A percentile compares a stretch with the other conserved stretches of the same genome.
Evolutionary conservation across 2,113 vertebrate species (phyloP).

Genomic region (Sardina pilchardus): DNA sequence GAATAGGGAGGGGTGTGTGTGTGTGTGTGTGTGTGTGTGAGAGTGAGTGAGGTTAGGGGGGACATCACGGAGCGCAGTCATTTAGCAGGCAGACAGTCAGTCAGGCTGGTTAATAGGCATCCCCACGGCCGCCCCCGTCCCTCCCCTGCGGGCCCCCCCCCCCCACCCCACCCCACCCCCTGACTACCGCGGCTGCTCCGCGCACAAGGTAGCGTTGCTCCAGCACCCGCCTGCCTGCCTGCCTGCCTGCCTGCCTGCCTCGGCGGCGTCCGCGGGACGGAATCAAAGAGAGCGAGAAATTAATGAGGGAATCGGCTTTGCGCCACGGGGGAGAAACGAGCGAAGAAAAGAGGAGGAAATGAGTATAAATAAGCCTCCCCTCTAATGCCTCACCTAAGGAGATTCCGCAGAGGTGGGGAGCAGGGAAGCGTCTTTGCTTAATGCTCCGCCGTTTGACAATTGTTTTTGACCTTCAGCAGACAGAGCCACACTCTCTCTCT

Average conservation of each 20-base stretch:
- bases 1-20: slow-evolving; percentile 16
- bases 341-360: slow-evolving; percentile 88
- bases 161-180: background rate
- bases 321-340: slow-evolving; percentile 81
- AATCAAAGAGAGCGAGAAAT: slow-evolving; percentile 93
- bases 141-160: slow-evolving; percentile 39
- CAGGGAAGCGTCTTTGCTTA: slow-evolving; percentile 75
- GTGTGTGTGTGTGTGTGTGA: too few relatives aligned
- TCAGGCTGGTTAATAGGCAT: slow-evolving; percentile 77
- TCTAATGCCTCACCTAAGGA: slow-evolving; percentile 92
- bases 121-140: slow-evolving; percentile 65
- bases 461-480: slow-evolving; percentile 87
- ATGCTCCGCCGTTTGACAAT: slow-evolving; percentile 76
- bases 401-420: slow-evolving; percentile 77
- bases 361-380: slow-evolving; percentile 92
- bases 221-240: background rate
- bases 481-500: background rate
- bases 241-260: too few relatives aligned
- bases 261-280: slow-evolving; percentile 72
- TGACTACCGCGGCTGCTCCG: slow-evolving; percentile 32
- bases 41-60: background rate
- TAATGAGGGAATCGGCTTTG: slow-evolving; percentile 91
- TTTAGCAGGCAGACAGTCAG: slow-evolving; percentile 64
- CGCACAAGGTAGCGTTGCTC: slow-evolving; percentile 33
- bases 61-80: slow-evolving; percentile 67